Conservation (phyloP, 2,113 vertebrate species). For the Helogale parvula region DNA sequence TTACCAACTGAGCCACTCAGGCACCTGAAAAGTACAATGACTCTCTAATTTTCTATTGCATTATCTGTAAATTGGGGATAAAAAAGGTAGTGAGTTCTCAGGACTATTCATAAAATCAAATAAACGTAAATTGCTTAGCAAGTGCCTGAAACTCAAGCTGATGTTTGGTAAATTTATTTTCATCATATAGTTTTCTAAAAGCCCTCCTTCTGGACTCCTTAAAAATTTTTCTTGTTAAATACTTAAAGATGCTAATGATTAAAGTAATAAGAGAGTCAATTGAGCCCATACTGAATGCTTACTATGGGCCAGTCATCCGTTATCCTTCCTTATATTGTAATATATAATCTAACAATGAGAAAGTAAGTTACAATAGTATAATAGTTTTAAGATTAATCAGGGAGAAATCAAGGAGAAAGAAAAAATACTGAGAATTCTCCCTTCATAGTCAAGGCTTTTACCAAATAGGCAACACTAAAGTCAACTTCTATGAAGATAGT, state of each 20-base stretch:
- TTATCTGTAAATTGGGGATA: background rate
- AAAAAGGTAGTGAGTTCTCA: background rate
- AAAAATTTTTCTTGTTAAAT: background rate
- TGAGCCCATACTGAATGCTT: background rate
- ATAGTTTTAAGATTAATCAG: background rate
- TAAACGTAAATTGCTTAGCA: background rate
- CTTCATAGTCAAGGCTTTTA: background rate
- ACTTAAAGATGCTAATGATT: background rate
- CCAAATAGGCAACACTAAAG: background rate
- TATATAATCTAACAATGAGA: background rate
- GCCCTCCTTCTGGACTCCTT: background rate
- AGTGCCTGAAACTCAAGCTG: background rate
- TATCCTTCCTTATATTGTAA: background rate
- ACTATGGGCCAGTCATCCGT: background rate
- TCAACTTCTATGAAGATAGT: background rate
- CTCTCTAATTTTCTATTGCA: background rate
- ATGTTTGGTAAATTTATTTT: background rate
- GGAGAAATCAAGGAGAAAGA: background rate
- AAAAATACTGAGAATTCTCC: background rate
- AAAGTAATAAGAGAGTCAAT: background rate
- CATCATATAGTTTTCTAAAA: background rate
- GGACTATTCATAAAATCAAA: background rate
- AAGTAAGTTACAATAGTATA: background rate
- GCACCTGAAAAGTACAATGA: too few relatives aligned
- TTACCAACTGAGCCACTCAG: too few relatives aligned